A percentile compares a stretch with the other conserved stretches of the same genome.
phyloP scores from a whole-genome alignment of 2,888 invertebrate species.

The Aphodius granarius region DNA sequence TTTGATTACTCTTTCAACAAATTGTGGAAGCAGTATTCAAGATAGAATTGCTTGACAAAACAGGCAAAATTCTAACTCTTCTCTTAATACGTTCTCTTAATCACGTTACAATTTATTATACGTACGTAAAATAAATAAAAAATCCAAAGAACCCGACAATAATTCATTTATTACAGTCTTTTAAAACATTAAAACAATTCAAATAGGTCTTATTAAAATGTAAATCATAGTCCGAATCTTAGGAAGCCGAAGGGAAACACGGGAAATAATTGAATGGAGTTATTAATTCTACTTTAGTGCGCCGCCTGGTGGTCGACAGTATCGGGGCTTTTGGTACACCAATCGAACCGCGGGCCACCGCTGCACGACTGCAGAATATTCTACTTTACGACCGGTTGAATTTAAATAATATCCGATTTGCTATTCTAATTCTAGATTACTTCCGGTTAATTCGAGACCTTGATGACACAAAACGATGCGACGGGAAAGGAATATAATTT shows the following conservation, averaged over 20 bases:
- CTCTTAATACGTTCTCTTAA: too few relatives aligned
- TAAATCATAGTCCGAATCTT: background rate
- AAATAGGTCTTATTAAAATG: background rate
- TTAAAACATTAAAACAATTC: background rate
- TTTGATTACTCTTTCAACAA: too few relatives aligned
- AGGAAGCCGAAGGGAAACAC: background rate
- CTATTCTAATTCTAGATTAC: constrained; percentile 7
- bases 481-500: too few relatives aligned
- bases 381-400: constrained; percentile 8
- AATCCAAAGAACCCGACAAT: background rate
- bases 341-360: background rate
- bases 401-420: constrained; percentile 13
- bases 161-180: background rate
- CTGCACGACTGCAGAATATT: background rate
- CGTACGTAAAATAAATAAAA: too few relatives aligned
- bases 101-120: too few relatives aligned
- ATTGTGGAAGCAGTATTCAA: too few relatives aligned
- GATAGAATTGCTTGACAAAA: too few relatives aligned
- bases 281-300: constrained; percentile 10
- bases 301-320: background rate
- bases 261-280: background rate
- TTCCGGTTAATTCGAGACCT: constrained; percentile 5
- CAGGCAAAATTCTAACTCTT: too few relatives aligned
- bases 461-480: background rate
- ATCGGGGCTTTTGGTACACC: background rate